These are phyloP conservation scores for Threskiornis aethiopicus DNA, from an alignment of 2,797 vertebrate species.

Conservation along the genomic window DNA sequence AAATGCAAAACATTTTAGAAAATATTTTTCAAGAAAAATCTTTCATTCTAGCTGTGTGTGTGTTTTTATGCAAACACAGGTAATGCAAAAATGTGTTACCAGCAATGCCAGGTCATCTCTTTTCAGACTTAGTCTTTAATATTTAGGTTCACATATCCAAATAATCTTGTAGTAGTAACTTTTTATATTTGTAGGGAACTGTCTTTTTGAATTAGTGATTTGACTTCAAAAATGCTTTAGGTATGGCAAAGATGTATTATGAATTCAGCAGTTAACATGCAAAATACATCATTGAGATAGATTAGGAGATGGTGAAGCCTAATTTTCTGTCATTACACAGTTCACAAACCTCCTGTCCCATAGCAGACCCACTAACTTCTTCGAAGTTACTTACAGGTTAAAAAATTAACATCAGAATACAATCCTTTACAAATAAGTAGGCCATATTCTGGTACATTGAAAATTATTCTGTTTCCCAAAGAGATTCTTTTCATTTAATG, in stretches of 20 bases:
- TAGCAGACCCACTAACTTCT: neutral
- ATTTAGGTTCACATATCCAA: neutral
- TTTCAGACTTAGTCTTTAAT: neutral
- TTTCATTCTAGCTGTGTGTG: neutral
- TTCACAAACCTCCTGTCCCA: neutral
- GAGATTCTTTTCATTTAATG: neutral
- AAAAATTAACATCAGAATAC: neutral
- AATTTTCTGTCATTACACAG: neutral
- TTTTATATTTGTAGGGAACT: neutral
- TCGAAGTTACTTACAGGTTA: neutral
- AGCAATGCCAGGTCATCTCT: neutral
- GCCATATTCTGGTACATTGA: neutral
- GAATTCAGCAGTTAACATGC: neutral
- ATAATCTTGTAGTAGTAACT: neutral
- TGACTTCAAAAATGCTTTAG: neutral
- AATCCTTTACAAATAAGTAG: neutral
- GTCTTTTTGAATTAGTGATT: neutral
- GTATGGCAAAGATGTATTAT: neutral
- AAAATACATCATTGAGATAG: neutral
- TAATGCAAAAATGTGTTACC: neutral
- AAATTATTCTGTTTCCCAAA: neutral
- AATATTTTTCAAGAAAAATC: neutral
- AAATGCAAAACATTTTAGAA: neutral
- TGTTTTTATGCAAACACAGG: neutral
- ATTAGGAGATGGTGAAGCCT: neutral